phyloP scores from a whole-genome alignment of 2,113 vertebrate genomes.

The Pionites leucogaster region DNA sequence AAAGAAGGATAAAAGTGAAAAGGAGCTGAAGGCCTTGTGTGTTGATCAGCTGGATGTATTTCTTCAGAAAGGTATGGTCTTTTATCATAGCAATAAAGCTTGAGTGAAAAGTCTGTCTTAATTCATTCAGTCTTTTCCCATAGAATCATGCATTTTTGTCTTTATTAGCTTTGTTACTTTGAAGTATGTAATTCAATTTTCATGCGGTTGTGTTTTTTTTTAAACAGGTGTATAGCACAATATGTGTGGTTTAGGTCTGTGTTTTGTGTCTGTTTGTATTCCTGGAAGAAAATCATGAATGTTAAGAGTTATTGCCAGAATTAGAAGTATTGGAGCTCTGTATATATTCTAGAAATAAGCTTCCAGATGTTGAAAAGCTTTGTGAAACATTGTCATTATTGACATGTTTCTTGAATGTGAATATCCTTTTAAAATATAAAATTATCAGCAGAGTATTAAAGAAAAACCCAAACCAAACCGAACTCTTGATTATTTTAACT shows the following conservation, averaged over 20 bases:
- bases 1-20: slow-evolving; percentile 98
- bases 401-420: not conserved
- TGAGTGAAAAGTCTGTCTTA: not conserved
- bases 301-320: not conserved
- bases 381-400: not conserved
- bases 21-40: slow-evolving; percentile 95
- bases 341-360: not conserved
- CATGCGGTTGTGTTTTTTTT: not conserved
- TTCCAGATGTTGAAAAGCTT: not conserved
- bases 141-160: not conserved
- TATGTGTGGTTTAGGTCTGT: not conserved
- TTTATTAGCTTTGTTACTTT: not conserved
- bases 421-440: not conserved
- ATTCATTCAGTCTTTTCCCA: not conserved
- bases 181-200: not conserved
- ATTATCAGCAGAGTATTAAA: not conserved
- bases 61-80: slow-evolving; percentile 92
- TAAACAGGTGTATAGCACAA: not conserved
- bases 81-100: not conserved
- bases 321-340: not conserved
- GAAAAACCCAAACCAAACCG: not conserved
- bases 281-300: not conserved
- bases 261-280: not conserved
- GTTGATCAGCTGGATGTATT: slow-evolving; percentile 99
- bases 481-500: not conserved